Base-by-base conservation (phyloP, 2,113 vertebrate genomes). In the Rynchops niger region DNA sequence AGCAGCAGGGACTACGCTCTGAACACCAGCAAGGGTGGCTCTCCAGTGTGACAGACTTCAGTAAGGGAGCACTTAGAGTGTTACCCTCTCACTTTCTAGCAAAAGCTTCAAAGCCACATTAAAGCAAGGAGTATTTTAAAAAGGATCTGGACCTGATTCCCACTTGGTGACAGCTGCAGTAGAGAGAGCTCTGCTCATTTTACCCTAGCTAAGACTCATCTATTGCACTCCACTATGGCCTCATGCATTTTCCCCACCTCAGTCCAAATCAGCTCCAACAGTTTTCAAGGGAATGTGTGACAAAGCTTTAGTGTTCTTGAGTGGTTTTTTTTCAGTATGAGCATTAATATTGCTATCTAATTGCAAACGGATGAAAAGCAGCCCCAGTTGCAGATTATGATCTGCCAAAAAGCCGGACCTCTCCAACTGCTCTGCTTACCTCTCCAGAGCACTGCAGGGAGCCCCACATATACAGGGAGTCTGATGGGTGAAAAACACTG, bases 401-500 rank as follows among this genome's bases (percentile, higher is more conserved):
- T 4, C 11, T 74, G 8, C 32, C 17, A 18, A 53, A 77, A 70
- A 53, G 13, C 12, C 11, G 8, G 45, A 59, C 16, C 12, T 66
- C 22, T 63, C 9, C 45, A 18, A 12, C 8, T 3, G 2, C 15
- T 42, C 74, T 50, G 12, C n/a, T 47, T 58, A 34, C 11, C 9
- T 73, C 36, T 63, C 38, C 61, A 78, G 34, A 38, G 36, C 2
- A 0, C 40, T 50, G 6, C 47, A 79, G 85, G 40, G 40, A 85
- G 1, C 18, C 25, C 15, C 2, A 0, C 7, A 6, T 8, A 12
- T 12, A 3, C 11, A 22, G 11, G 7, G 32, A 82, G 15, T 40
- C 79, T 52, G 29, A n/a, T 30, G 49, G 61, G 12, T 53, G 71
- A 55, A 47, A 77, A 79, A 6, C 1, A 0, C 32, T 26, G 23